Evolutionary conservation across 2,797 vertebrate species (phyloP).

Genomic region (Gymnothorax javanicus): DNA sequence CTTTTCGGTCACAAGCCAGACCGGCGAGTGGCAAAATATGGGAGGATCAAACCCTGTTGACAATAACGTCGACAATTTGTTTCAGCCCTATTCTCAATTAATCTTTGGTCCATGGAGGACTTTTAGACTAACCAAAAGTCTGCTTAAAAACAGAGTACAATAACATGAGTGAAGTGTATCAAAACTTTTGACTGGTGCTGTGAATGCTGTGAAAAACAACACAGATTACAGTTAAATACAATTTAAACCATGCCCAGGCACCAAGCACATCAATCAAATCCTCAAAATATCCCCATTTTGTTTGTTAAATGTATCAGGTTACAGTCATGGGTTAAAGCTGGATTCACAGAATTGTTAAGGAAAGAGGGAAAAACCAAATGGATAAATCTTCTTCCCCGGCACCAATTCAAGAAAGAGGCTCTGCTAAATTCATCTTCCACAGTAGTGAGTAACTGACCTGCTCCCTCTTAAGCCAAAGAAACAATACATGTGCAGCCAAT

Average conservation of each 20-base stretch:
- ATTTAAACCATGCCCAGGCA: background rate
- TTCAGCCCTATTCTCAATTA: too few relatives aligned
- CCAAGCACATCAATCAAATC: background rate
- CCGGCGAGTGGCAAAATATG: too few relatives aligned
- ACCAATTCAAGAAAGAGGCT: background rate
- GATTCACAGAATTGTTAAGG: background rate
- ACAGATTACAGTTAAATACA: background rate
- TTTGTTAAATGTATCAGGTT: background rate
- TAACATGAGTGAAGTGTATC: too few relatives aligned
- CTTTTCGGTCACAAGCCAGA: too few relatives aligned
- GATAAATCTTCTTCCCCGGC: background rate
- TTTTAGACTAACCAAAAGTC: too few relatives aligned
- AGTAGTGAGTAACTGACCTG: background rate
- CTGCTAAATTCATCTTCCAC: background rate
- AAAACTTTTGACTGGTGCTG: too few relatives aligned
- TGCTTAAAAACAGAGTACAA: too few relatives aligned
- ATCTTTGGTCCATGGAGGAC: too few relatives aligned
- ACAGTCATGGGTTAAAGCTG: background rate
- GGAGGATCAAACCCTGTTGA: too few relatives aligned
- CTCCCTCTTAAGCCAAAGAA: background rate
- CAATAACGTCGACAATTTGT: too few relatives aligned
- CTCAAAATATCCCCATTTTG: background rate
- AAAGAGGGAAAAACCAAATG: background rate
- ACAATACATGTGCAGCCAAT: background rate
- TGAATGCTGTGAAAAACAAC: too few relatives aligned